Percentiles rank a stretch among this genome's conserved stretches.
Evolutionary conservation across 2,797 vertebrate genomes (phyloP).

Genomic region (Spinus olivaceus): DNA sequence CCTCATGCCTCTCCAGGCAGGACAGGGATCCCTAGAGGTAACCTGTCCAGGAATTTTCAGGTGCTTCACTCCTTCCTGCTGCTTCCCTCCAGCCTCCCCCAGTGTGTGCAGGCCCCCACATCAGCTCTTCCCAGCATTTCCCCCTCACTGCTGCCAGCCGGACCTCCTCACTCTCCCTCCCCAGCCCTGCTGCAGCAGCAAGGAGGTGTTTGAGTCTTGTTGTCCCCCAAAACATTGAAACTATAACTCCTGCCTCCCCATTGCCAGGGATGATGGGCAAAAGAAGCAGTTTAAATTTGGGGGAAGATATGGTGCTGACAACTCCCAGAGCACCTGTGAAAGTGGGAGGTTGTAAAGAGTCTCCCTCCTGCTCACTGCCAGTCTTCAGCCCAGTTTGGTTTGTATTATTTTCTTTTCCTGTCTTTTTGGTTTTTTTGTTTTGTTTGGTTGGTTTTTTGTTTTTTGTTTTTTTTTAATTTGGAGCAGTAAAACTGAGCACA

Average conservation of each 20-base stretch:
- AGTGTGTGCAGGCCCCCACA: background rate
- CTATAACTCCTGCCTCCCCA: background rate
- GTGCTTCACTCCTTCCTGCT: background rate
- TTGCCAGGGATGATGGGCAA: background rate
- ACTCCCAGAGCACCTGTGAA: background rate
- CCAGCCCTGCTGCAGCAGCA: constrained; percentile 6
- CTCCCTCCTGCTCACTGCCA: background rate
- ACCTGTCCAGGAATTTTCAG: background rate
- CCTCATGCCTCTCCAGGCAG: background rate
- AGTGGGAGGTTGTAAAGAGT: background rate
- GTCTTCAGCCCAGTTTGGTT: background rate
- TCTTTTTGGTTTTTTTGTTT: background rate
- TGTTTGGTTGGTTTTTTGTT: background rate
- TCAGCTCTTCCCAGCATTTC: constrained; percentile 2
- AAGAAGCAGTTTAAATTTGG: background rate
- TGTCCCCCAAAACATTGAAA: background rate
- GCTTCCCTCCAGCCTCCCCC: background rate
- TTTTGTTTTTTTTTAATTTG: background rate
- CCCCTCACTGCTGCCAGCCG: background rate
- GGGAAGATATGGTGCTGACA: background rate
- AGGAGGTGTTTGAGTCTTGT: background rate
- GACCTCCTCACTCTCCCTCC: background rate
- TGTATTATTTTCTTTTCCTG: background rate
- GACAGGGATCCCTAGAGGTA: background rate
- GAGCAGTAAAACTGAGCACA: constrained; percentile 36